phyloP scores from a whole-genome alignment of 2,888 invertebrate genomes.

The Heterodera filipjevi region DNA sequence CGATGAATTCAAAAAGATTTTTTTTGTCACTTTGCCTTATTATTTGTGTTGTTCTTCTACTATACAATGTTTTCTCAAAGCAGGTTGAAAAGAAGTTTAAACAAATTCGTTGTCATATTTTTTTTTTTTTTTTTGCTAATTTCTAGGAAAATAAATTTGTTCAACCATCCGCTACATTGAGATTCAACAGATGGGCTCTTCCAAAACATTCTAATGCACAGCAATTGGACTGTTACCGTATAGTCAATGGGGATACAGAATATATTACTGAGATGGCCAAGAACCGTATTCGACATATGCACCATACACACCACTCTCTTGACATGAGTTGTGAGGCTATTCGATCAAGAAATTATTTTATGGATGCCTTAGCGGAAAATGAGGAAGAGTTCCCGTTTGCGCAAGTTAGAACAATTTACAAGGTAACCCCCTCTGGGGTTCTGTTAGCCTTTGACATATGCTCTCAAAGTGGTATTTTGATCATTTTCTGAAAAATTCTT shows the following conservation, averaged over 20 bases:
- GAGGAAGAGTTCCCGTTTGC: constrained; percentile 11
- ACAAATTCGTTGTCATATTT: too few species aligned
- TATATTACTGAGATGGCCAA: not conserved
- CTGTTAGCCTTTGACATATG: too few species aligned
- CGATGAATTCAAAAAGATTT: not conserved
- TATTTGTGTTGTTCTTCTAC: not conserved
- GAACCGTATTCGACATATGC: not conserved
- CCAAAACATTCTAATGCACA: not conserved
- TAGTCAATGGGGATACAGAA: not conserved
- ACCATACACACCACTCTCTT: not conserved
- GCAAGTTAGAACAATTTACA: not conserved
- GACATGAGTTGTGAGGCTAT: constrained; percentile 6
- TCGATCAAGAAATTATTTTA: constrained; percentile 1
- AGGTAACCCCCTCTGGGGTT: too few species aligned
- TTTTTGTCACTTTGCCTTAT: not conserved
- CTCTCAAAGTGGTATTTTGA: too few species aligned
- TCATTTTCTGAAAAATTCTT: too few species aligned
- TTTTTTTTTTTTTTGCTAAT: not conserved
- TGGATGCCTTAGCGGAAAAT: not conserved
- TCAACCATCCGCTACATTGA: not conserved
- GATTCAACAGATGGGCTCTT: not conserved
- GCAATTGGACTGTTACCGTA: constrained; percentile 4
- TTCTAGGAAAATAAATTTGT: too few species aligned
- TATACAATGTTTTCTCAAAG: not conserved
- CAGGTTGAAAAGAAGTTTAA: not conserved